Evolutionary conservation across 2,888 invertebrate genomes (phyloP), one percentile per base, ranked within the genome.

Genomic region (Drosophila infuscata): DNA sequence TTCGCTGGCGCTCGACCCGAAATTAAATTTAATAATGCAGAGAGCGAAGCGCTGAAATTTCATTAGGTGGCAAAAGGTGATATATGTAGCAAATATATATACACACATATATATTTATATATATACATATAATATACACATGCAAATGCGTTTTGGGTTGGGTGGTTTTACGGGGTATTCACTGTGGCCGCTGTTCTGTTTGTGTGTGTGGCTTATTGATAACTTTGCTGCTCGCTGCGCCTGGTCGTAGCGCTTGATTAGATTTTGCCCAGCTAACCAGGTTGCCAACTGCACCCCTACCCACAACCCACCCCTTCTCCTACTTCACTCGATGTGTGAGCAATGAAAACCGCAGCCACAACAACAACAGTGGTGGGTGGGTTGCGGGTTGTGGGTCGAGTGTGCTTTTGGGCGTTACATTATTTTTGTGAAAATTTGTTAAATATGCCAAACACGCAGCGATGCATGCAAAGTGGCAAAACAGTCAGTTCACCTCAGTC

Each of bases 401-500:
- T 7, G 30, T 43, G 36, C 29, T 57, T 68, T 59, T 60, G 75
- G 80, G 75, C 69, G 67, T 78, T 81, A 78, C 83, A 86, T 89
- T 86, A 86, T 86, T 86, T 86, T 86, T 88, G 88, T 66, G 85
- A 86, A 86, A 89, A 89, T 86, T 89, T 89, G 85, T 89, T 86
- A 86, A 86, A 86, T 86, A 86, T 86, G 85, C 88, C 85, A 86
- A 89, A 89, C 90, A 89, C 90, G 85, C 85, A 86, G 89, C 85
- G 89, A 85, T 89, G 85, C 85, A 86, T 86, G 85, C 90, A 86
- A 89, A 89, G 83, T 86, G 89, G 88, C 82, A 41, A 62, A 72
- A 61, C 71, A 69, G 58, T 51, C 51, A 54, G 52, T 12, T 36
- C 46, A 35, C 12, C 7, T 7, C 17, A 3, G 1, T 1, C 32